Evolutionary conservation across 2,797 vertebrate species (phyloP).

Genomic region (Eutrigla gurnardus): DNA sequence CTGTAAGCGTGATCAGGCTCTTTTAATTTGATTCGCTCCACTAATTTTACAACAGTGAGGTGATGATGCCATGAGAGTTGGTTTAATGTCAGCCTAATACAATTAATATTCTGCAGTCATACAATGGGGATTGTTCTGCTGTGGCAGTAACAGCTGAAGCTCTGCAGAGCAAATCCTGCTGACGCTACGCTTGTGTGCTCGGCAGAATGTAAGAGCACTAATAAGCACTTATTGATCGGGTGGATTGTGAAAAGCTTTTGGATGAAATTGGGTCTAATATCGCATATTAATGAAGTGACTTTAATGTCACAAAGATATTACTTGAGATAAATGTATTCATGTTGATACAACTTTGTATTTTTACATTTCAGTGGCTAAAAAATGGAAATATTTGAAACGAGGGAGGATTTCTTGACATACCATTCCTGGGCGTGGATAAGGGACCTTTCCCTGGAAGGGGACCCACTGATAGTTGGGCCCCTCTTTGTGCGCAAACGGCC

Average conservation of each 20-base stretch:
- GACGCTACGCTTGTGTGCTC: slow-evolving; percentile 45
- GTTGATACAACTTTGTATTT: background rate
- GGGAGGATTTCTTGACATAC: slow-evolving; percentile 75
- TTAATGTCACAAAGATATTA: background rate
- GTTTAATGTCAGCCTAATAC: slow-evolving; percentile 53
- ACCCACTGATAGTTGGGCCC: slow-evolving; percentile 98
- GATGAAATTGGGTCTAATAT: slow-evolving; percentile 29
- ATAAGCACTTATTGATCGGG: slow-evolving; percentile 58
- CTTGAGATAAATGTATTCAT: slow-evolving; percentile 1
- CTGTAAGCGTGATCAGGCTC: background rate
- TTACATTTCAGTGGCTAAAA: background rate
- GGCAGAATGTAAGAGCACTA: slow-evolving; percentile 46
- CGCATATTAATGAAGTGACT: background rate
- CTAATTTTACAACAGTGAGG: slow-evolving; percentile 34
- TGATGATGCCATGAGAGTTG: slow-evolving; percentile 40
- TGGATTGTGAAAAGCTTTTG: slow-evolving; percentile 12
- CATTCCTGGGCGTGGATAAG: slow-evolving; percentile 97
- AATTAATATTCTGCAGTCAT: slow-evolving; percentile 50
- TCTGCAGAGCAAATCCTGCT: slow-evolving; percentile 67
- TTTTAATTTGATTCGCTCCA: slow-evolving; percentile 35
- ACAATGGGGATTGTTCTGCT: slow-evolving; percentile 61
- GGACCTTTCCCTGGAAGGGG: slow-evolving; percentile 96
- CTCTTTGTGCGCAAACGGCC: slow-evolving; percentile 98
- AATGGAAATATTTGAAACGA: background rate
- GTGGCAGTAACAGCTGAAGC: slow-evolving; percentile 52